A percentile compares a stretch with the other conserved stretches of the same genome.
These are phyloP conservation scores for Kuschelorhynchus macadamiae DNA, from an alignment of 2,888 invertebrate genomes.

Conservation along the genomic window DNA sequence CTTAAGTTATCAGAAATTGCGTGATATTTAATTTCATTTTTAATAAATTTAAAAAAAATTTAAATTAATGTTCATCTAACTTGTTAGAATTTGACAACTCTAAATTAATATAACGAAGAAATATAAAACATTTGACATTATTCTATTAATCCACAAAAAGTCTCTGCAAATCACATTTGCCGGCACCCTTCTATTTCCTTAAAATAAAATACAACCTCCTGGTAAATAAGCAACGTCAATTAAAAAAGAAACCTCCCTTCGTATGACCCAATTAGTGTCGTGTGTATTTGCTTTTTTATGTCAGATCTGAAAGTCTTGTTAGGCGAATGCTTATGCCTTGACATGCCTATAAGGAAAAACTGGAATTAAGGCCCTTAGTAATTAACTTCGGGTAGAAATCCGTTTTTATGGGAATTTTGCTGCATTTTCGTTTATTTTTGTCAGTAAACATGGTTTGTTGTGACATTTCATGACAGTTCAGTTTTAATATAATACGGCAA, in stretches of 20 bases:
- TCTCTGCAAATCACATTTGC: neutral
- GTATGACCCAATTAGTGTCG: slow-evolving; percentile 65
- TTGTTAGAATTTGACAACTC: too few species aligned
- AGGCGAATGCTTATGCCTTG: slow-evolving; percentile 16
- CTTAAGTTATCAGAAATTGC: too few species aligned
- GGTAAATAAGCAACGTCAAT: slow-evolving; percentile 64
- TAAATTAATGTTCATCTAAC: too few species aligned
- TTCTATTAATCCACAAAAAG: too few species aligned
- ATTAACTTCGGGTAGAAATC: slow-evolving; percentile 10
- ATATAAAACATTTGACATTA: too few species aligned
- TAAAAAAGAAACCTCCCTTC: slow-evolving; percentile 62
- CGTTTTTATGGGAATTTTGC: neutral
- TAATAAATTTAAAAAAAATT: too few species aligned
- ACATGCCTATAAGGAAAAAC: slow-evolving; percentile 12
- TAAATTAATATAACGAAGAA: too few species aligned
- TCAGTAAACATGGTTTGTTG: too few species aligned
- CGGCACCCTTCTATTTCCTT: slow-evolving; percentile 13
- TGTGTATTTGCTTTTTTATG: slow-evolving; percentile 56
- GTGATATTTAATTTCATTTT: too few species aligned
- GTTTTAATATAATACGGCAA: too few species aligned
- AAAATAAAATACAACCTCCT: slow-evolving; percentile 53
- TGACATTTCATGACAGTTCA: too few species aligned
- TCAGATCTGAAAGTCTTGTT: slow-evolving; percentile 30
- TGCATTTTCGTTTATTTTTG: too few species aligned
- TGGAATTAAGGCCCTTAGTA: slow-evolving; percentile 3